Conservation (phyloP, 2,888 invertebrate genomes). For the Petrophora chlorosata region DNA sequence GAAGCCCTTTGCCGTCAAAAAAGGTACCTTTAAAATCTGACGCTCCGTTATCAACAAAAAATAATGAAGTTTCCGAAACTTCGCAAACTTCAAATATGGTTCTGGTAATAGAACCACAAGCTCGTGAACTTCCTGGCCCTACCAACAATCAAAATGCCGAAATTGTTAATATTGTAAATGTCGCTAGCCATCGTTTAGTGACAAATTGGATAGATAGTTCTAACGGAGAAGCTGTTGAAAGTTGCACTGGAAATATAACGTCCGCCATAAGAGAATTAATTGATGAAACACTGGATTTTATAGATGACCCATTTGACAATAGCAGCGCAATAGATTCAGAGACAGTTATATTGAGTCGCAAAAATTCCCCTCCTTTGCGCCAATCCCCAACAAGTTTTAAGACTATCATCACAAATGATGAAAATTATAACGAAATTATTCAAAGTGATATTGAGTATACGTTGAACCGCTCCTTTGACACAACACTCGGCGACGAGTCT, state of each 20-base stretch:
- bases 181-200: constrained; percentile 34
- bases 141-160: constrained; percentile 1
- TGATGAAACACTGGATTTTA: constrained; percentile 44
- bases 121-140: constrained; percentile 4
- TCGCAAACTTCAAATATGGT: constrained; percentile 43
- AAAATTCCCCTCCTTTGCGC: constrained; percentile 35
- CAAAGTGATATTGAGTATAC: constrained; percentile 43
- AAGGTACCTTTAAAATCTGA: constrained; percentile 39
- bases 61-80: constrained; percentile 22
- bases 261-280: constrained; percentile 50
- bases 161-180: constrained; percentile 22
- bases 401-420: constrained; percentile 44
- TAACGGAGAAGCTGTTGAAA: constrained; percentile 27
- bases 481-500: constrained; percentile 43
- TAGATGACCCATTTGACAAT: constrained; percentile 32
- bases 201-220: constrained; percentile 40
- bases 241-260: constrained; percentile 33
- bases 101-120: constrained; percentile 40
- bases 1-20: constrained; percentile 38
- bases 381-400: constrained; percentile 46
- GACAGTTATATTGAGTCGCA: constrained; percentile 42
- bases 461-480: constrained; percentile 48
- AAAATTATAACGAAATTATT: constrained; percentile 36
- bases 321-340: constrained; percentile 41
- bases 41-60: constrained; percentile 21